Base-by-base conservation (phyloP, 2,888 invertebrate genomes). In the Salpingus planirostris region DNA sequence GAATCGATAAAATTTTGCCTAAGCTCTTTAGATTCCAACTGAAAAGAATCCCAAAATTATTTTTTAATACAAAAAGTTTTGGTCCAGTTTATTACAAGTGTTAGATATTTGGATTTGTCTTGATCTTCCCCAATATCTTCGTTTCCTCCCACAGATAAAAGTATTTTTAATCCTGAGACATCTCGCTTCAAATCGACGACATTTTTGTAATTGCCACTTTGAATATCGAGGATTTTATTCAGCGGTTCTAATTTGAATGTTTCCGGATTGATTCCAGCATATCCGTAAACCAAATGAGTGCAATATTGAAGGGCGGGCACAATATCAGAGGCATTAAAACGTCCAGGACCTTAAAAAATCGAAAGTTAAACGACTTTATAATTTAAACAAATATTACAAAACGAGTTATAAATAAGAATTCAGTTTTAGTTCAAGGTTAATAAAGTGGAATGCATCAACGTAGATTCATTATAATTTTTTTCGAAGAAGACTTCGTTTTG, bases 121-220 rank as follows among this genome's bases (percentile, higher is more conserved):
- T 43, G 51, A 29, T 54, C 53, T 15, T 54, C 53, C 3, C 7
- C 10, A 11, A 62, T 66, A 55, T 88, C 87, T 27, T 70, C 76
- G 42, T 78, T 79, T n/a, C 85, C 86, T 5, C 88, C 88, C 23
- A 88, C 76, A 3, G 84, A 78, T 2, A 89, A 69, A 25, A 86
- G 66, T 1, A 85, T 71, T 55, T 80, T 79, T 30, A 88, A 57
- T 2, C 74, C 76, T 0, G 85, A 85, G 49, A 73, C 80, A 47
- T 76, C 72, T 40, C 69, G 65, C 59, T 81, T 87, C 43, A 84
- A 65, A 47, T 75, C 74, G 1, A 83, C 80, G 15, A 85, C 71
- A 1, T 77, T 65, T 29, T 78, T 72, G 64, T 78, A 88, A 57
- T 84, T 78, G 23, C 76, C 78, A 48, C 79, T 78, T 44, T 83